These are phyloP conservation scores for Platysternon megacephalum DNA, from an alignment of 2,113 vertebrate species.

Conservation along the genomic window DNA sequence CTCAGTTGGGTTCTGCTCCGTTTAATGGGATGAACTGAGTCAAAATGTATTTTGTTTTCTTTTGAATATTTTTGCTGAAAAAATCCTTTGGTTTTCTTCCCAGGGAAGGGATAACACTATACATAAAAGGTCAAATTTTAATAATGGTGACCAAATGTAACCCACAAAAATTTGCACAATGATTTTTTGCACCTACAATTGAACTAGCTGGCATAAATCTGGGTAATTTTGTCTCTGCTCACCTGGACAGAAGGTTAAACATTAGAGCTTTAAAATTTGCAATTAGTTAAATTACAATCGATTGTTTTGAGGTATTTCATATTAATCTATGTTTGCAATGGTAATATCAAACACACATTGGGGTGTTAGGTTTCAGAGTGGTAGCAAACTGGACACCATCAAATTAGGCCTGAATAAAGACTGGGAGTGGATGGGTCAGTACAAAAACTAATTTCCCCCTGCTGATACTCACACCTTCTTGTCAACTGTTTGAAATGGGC, in stretches of 20 bases:
- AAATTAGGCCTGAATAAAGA: too few species aligned
- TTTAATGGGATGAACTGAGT: not conserved
- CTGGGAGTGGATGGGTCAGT: too few species aligned
- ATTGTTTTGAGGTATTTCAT: not conserved
- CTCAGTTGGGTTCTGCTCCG: not conserved
- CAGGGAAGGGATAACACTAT: not conserved
- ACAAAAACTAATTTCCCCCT: too few species aligned
- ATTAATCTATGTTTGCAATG: not conserved
- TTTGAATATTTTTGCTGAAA: not conserved
- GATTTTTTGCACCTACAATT: not conserved
- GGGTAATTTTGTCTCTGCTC: not conserved
- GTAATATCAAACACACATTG: not conserved
- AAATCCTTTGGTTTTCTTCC: not conserved
- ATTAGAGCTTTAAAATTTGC: not conserved
- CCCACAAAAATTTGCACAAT: not conserved
- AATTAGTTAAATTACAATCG: not conserved
- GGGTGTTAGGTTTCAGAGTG: not conserved
- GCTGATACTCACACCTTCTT: too few species aligned
- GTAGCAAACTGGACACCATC: too few species aligned
- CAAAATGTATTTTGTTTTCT: not conserved
- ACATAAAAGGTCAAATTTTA: not conserved
- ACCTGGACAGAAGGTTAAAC: not conserved
- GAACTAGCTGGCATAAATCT: not conserved
- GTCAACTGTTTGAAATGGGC: too few species aligned
- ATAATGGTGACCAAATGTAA: not conserved